phyloP scores from a whole-genome alignment of 2,113 vertebrate species.

The Myotis lucifugus region DNA sequence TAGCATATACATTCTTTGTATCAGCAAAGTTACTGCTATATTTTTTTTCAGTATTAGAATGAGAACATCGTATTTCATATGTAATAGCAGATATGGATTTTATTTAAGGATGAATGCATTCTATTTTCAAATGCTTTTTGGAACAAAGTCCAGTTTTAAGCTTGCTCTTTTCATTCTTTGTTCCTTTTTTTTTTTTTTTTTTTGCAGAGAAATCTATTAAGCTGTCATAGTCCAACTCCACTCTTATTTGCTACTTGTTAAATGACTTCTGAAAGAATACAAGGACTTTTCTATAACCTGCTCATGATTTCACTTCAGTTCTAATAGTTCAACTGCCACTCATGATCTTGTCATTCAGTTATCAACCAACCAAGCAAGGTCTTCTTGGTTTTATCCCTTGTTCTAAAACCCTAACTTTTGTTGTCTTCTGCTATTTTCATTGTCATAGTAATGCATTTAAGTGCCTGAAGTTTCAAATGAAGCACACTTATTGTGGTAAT shows the following conservation, averaged over 20 bases:
- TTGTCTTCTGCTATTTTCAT: constrained; percentile 51
- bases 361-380: not conserved
- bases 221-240: constrained; percentile 69
- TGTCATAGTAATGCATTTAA: constrained; percentile 52
- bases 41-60: not conserved
- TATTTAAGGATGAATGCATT: constrained; percentile 25
- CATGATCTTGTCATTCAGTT: constrained; percentile 79
- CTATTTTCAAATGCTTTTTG: constrained; percentile 65
- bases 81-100: not conserved
- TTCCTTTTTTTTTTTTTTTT: not conserved
- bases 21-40: not conserved
- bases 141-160: constrained; percentile 54
- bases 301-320: constrained; percentile 83
- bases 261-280: constrained; percentile 78
- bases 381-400: constrained; percentile 66
- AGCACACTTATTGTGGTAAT: not conserved
- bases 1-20: constrained; percentile 53
- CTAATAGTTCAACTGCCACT: constrained; percentile 70
- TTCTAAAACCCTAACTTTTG: constrained; percentile 21
- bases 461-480: not conserved
- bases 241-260: constrained; percentile 80
- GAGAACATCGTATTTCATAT: constrained; percentile 16
- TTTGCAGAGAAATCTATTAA: constrained; percentile 81
- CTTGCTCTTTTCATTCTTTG: constrained; percentile 74
- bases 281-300: constrained; percentile 79